Conservation (phyloP, 2,888 invertebrate species). For the Catocala sponsa region DNA sequence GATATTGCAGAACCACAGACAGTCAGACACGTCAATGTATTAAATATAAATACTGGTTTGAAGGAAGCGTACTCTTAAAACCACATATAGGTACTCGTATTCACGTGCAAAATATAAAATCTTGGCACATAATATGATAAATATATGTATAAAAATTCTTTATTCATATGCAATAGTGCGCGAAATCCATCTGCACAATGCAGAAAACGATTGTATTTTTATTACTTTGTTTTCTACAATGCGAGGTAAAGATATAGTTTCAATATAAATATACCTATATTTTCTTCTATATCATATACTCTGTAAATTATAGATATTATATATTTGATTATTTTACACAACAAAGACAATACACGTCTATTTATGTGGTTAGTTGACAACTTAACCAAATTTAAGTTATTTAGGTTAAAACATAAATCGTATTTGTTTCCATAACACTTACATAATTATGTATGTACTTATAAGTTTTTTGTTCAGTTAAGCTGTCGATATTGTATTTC, state of each 20-base stretch:
- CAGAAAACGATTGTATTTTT: conserved; percentile 23
- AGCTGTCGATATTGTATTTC: too few species aligned
- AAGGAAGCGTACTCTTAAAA: conserved; percentile 20
- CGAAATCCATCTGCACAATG: conserved; percentile 17
- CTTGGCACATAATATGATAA: conserved; percentile 43
- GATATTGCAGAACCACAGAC: not conserved
- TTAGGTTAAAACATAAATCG: too few species aligned
- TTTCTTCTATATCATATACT: conserved; percentile 32
- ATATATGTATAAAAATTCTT: conserved; percentile 7
- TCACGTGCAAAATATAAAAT: conserved; percentile 45
- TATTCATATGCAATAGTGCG: conserved; percentile 1
- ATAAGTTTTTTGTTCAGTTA: too few species aligned
- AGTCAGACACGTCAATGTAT: not conserved
- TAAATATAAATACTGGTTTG: conserved; percentile 4
- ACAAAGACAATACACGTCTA: too few species aligned
- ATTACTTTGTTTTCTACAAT: too few species aligned
- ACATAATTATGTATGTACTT: too few species aligned
- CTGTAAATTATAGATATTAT: conserved; percentile 9
- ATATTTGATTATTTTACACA: too few species aligned
- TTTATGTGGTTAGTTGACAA: too few species aligned
- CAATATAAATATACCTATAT: conserved; percentile 27
- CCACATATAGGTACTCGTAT: conserved; percentile 15
- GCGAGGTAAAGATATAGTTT: too few species aligned
- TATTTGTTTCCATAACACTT: too few species aligned
- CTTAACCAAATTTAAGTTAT: too few species aligned